Evolutionary conservation across 2,888 invertebrate species (phyloP).

Genomic region (Amitus sp.): DNA sequence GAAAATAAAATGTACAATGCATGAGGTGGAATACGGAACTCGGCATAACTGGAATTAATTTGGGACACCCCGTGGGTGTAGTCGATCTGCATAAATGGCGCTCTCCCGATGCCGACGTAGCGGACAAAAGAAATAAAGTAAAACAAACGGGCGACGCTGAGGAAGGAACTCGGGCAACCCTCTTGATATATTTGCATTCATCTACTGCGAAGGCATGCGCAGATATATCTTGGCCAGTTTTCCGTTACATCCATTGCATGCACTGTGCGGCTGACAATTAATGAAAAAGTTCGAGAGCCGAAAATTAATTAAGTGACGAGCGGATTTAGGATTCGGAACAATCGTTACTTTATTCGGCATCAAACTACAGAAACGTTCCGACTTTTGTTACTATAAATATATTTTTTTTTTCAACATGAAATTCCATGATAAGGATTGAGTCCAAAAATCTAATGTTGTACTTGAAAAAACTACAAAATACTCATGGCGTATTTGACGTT

Average conservation of each 20-base stretch:
- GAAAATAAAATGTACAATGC: constrained; percentile 15
- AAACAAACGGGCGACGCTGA: constrained; percentile 40
- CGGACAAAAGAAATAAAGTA: constrained; percentile 37
- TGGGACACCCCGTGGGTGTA: constrained; percentile 23
- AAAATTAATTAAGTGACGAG: not conserved
- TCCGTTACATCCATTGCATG: constrained; percentile 4
- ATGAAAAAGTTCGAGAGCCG: not conserved
- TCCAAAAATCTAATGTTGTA: too few relatives aligned
- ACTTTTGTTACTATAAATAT: too few relatives aligned
- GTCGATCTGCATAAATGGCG: constrained; percentile 33
- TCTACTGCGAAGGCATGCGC: constrained; percentile 12
- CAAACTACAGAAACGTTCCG: too few relatives aligned
- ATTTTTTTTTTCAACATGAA: too few relatives aligned
- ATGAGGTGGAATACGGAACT: constrained; percentile 17
- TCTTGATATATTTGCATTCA: constrained; percentile 45
- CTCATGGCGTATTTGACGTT: too few relatives aligned
- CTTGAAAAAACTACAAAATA: too few relatives aligned
- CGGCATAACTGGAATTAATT: constrained; percentile 32
- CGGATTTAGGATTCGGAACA: constrained; percentile 19
- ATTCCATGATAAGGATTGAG: too few relatives aligned
- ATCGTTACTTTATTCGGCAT: too few relatives aligned
- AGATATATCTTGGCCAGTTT: constrained; percentile 16
- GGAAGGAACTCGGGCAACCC: constrained; percentile 41
- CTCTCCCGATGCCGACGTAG: constrained; percentile 18
- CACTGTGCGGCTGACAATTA: constrained; percentile 5